A percentile compares a stretch with the other conserved stretches of the same genome.
Evolutionary conservation across 2,888 invertebrate species (phyloP).

Genomic region (Panopea generosa): DNA sequence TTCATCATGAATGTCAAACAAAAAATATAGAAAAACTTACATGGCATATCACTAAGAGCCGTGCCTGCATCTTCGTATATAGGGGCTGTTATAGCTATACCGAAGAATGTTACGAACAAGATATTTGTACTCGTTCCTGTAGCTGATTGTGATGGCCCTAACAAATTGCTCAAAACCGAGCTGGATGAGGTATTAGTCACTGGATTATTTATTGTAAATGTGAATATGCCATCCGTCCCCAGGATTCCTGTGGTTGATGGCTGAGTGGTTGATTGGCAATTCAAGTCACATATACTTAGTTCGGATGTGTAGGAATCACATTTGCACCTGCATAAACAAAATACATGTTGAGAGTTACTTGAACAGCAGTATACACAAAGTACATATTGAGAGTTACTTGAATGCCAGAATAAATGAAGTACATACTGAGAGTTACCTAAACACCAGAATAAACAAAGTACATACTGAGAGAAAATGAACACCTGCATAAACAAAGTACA

Average conservation of each 20-base stretch:
- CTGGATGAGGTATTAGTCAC: constrained; percentile 44
- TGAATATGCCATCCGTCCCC: constrained; percentile 68
- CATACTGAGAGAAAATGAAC: too few relatives aligned
- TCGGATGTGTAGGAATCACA: constrained; percentile 75
- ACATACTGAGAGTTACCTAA: too few relatives aligned
- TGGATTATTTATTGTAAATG: constrained; percentile 68
- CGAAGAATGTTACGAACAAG: constrained; percentile 71
- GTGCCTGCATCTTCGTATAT: constrained; percentile 64
- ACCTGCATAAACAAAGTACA: too few relatives aligned
- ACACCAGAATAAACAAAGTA: too few relatives aligned
- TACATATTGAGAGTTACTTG: too few relatives aligned
- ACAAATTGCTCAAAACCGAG: constrained; percentile 66
- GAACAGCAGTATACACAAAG: too few relatives aligned
- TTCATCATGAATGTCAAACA: too few relatives aligned
- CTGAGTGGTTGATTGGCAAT: constrained; percentile 67
- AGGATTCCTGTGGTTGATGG: constrained; percentile 67
- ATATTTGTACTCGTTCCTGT: constrained; percentile 53
- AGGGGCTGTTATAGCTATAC: constrained; percentile 67
- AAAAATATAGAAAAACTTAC: constrained; percentile 41
- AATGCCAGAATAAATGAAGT: too few relatives aligned
- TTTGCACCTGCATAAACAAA: constrained; percentile 70
- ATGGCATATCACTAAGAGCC: constrained; percentile 40
- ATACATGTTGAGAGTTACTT: constrained; percentile 6
- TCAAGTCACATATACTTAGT: constrained; percentile 73
- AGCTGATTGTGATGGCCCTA: constrained; percentile 69